Base-by-base conservation (phyloP, 2,113 vertebrate genomes). In the Puma concolor region DNA sequence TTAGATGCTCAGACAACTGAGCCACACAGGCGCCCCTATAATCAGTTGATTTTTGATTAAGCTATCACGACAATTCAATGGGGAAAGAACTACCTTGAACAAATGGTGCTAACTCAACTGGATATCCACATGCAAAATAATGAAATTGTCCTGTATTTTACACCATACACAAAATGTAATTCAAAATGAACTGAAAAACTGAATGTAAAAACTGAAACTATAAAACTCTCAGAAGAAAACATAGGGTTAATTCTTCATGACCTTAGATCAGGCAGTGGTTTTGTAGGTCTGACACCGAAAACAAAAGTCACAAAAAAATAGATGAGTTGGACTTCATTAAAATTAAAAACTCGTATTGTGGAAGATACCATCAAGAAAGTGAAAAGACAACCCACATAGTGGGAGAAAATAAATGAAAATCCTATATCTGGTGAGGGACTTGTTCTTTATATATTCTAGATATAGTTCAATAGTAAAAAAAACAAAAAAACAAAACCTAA, bases 1-100 rank as follows among this genome's bases (percentile, higher is more conserved):
- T 60, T 21, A 60, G 21, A 60, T 9, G 21, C 21, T 60, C 8
- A 23, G 7, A 21, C 17, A 19, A 60, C 57, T 54, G 54, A 60
- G 57, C 57, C 21, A 60, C 57, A 23, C 21, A 57, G 57, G 57
- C 57, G 21, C 57, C 57, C 57, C 57, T 82, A 38, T 57, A 16
- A 60, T 74, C 74, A 94, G 9, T 57, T 84, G 63, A 71, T 89
- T 84, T 83, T 97, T 88, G 41, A 64, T 50, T 88, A 82, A 12
- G 8, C 4, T 88, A 6, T 71, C 88, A 82, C 83, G 50, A 88
- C 15, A 83, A 17, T 86, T 60, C 48, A 77, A 7, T 67, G 48
- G 27, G 57, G 25, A 19, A 67, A 64, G 72, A 80, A 81, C 48
- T 12, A 5, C 83, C n/a, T 92, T 74, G 14, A 94, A n/a, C 21